These are phyloP conservation scores for Pangasius larnaudii DNA, from an alignment of 2,797 vertebrate genomes.

Conservation along the genomic window DNA sequence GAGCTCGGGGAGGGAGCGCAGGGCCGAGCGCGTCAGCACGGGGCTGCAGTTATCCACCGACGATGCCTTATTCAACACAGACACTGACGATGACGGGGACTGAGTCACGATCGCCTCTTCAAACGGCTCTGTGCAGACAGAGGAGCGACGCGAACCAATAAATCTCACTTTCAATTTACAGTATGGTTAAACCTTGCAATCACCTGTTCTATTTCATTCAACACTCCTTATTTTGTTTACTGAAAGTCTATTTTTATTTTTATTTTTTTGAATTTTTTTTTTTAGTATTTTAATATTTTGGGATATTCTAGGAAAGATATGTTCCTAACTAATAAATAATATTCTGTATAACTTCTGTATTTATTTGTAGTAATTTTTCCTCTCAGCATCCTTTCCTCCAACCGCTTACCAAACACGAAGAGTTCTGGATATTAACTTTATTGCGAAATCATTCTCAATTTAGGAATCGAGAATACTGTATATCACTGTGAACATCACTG, in stretches of 20 bases:
- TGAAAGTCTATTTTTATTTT: neutral
- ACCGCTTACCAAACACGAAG: neutral
- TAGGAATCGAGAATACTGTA: neutral
- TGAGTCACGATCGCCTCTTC: constrained; percentile 92
- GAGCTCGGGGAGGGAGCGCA: constrained; percentile 82
- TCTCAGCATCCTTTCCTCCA: neutral
- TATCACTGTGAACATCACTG: neutral
- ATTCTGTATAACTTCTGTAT: neutral
- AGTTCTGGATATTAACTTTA: neutral
- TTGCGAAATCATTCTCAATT: neutral
- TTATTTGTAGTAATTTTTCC: neutral
- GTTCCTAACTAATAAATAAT: neutral
- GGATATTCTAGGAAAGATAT: neutral
- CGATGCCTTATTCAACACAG: constrained; percentile 79
- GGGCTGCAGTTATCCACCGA: constrained; percentile 86
- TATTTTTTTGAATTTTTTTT: neutral
- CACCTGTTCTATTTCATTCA: neutral
- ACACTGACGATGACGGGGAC: constrained; percentile 63
- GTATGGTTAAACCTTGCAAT: neutral
- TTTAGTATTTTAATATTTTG: neutral
- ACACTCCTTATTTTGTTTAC: neutral
- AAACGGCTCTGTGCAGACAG: constrained; percentile 84
- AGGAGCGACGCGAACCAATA: neutral
- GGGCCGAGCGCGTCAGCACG: constrained; percentile 77
- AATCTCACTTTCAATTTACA: neutral